These are phyloP conservation scores for Malthinus flaveolus DNA, from an alignment of 2,888 invertebrate genomes.

Conservation along the genomic window DNA sequence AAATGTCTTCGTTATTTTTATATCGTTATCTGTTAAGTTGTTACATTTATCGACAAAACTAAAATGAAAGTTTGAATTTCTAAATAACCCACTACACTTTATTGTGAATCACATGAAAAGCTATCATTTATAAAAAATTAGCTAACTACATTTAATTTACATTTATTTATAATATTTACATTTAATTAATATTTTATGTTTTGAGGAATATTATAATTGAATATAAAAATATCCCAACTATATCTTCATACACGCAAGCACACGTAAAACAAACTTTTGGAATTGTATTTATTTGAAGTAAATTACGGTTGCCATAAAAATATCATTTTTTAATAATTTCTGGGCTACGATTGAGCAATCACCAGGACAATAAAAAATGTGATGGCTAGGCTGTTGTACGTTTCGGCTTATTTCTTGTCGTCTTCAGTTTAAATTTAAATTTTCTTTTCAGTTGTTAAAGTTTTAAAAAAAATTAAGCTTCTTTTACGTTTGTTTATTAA, in stretches of 20 bases:
- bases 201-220: slow-evolving; percentile 7
- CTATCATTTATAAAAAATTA: slow-evolving; percentile 19
- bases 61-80: not conserved
- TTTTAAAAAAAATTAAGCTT: too few species aligned
- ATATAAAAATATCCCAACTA: slow-evolving; percentile 33
- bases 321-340: too few species aligned
- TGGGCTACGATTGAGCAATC: too few species aligned
- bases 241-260: not conserved
- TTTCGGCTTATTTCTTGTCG: too few species aligned
- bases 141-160: slow-evolving; percentile 4
- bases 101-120: slow-evolving; percentile 31
- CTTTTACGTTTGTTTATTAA: too few species aligned
- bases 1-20: too few species aligned
- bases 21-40: not conserved
- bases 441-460: too few species aligned
- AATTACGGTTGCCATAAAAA: too few species aligned
- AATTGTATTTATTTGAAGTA: not conserved
- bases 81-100: slow-evolving; percentile 13
- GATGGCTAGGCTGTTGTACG: too few species aligned
- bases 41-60: not conserved
- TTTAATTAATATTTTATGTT: slow-evolving; percentile 7
- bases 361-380: too few species aligned
- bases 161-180: slow-evolving; percentile 22
- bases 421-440: too few species aligned
- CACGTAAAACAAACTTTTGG: not conserved